These are phyloP conservation scores for Burhinus oedicnemus DNA, from an alignment of 2,113 vertebrate genomes.

Conservation along the genomic window DNA sequence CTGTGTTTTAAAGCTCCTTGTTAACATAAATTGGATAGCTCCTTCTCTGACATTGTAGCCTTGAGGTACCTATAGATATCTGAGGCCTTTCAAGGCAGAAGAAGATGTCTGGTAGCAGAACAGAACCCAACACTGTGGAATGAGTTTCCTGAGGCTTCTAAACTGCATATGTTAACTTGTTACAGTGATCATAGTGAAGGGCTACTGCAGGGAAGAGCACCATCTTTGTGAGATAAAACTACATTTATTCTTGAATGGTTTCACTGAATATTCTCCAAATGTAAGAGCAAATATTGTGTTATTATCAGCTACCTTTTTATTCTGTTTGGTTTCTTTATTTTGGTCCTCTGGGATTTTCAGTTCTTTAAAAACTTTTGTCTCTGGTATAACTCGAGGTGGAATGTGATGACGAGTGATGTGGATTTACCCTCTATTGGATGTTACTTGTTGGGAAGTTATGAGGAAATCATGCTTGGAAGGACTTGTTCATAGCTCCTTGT, in stretches of 20 bases:
- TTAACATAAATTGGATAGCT: not conserved
- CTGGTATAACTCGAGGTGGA: not conserved
- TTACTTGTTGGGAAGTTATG: not conserved
- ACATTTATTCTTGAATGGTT: not conserved
- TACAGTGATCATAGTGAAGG: not conserved
- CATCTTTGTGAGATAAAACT: not conserved
- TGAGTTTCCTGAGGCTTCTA: not conserved
- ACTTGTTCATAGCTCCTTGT: not conserved
- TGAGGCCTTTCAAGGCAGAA: not conserved
- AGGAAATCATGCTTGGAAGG: not conserved
- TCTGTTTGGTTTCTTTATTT: not conserved
- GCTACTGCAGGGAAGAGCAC: not conserved
- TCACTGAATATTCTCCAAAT: not conserved
- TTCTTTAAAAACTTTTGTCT: not conserved
- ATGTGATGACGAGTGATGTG: not conserved
- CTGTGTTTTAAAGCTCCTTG: not conserved
- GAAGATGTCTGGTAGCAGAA: not conserved
- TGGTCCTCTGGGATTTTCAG: not conserved
- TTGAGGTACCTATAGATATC: not conserved
- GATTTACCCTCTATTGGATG: not conserved
- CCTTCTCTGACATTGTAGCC: not conserved
- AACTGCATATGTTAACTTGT: not conserved
- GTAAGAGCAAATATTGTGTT: not conserved
- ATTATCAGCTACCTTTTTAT: not conserved
- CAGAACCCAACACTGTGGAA: not conserved